A percentile compares a stretch with the other conserved stretches of the same genome.
Evolutionary conservation across 2,888 invertebrate species (phyloP).

Genomic region (Pollenia griseotomentosa): DNA sequence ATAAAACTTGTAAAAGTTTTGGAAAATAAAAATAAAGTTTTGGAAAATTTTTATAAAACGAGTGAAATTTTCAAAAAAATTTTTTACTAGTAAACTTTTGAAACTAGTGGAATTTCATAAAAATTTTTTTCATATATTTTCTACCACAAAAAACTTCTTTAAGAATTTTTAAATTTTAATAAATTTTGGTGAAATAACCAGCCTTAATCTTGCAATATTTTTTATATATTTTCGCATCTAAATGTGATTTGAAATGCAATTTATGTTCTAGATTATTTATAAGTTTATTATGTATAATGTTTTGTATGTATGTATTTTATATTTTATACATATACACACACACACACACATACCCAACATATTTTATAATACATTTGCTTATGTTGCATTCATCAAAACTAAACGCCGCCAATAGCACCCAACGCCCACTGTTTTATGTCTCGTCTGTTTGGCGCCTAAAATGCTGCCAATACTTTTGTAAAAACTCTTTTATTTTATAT

Average conservation of each 20-base stretch:
- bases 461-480: constrained; percentile 74
- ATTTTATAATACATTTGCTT: constrained; percentile 67
- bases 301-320: not conserved
- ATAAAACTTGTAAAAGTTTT: no score
- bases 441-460: constrained; percentile 75
- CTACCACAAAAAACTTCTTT: no score
- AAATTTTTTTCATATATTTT: no score
- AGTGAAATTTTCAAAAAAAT: no score
- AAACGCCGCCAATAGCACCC: constrained; percentile 71
- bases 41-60: no score
- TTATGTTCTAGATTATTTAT: not conserved
- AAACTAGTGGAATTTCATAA: no score
- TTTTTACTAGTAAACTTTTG: no score
- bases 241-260: constrained; percentile 30
- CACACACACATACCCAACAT: not conserved
- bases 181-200: no score
- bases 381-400: constrained; percentile 73
- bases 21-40: no score
- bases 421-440: constrained; percentile 74
- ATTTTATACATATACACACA: not conserved
- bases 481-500: constrained; percentile 49
- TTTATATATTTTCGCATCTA: not conserved
- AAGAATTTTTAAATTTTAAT: no score
- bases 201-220: no score
- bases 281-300: not conserved